Evolutionary conservation across 1,140 invertebrate genomes (phyloP), one percentile per base, ranked within the genome.

Genomic region (Drosophila nigrodunni): DNA sequence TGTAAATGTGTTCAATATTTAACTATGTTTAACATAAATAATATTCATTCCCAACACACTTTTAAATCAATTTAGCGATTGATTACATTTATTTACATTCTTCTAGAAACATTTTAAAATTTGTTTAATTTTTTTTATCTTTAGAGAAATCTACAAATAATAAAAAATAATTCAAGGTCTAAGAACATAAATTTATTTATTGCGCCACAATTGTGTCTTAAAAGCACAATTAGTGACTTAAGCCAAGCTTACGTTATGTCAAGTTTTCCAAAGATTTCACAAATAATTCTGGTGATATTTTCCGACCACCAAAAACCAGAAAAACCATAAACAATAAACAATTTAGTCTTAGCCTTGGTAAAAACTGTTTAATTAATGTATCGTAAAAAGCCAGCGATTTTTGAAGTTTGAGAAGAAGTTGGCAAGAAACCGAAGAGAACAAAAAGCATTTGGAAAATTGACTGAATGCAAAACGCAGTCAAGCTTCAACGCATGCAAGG

Each of bases 401-500:
- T 78, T 66, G 60, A 79, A 30, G 25, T 30, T 30, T 30, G 25
- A 5, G 25, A 0, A 30, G 25, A 30, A 30, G 25, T 30, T 30
- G 25, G 25, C 3, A 30, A 30, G 25, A 74, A 81, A 54, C 62
- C 50, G 73, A 10, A 25, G 21, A 43, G 7, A n/a, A 30, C 34
- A 54, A 54, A 54, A 54, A 34, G 13, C 34, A 11, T 55, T 39
- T 39, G 78, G 67, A 74, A 76, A 71, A 82, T 59, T 60, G 70
- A 7, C 34, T 43, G 76, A 70, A 79, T 86, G 82, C 72, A 62
- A 74, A 82, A 80, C 66, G 80, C 82, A 87, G 79, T 87, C 83
- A 77, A 88, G 83, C 83, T 71, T 69, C 80, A 87, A 87, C 74
- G 82, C 83, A 87, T 82, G 83, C 83, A 71, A 78, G 49, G 72